Evolutionary conservation across 92 coral and sea anemone genomes (phyloP).

Genomic region (Epizoanthus fatuus): DNA sequence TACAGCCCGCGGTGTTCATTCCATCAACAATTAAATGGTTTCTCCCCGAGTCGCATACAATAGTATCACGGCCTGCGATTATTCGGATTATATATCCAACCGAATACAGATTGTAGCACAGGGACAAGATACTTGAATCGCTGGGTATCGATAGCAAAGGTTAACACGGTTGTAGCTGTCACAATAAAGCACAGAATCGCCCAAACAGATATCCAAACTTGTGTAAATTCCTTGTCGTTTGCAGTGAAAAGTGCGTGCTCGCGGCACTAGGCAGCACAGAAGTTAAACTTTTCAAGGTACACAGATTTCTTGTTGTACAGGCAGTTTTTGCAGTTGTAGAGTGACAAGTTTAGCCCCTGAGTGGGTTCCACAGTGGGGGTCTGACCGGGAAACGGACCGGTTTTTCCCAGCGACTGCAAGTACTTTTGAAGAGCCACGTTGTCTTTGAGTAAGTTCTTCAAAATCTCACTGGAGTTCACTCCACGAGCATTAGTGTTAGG

Average conservation of each 20-base stretch:
- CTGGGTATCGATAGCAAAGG: slow-evolving; percentile 93
- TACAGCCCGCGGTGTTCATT: slow-evolving; percentile 96
- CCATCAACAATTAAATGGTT: slow-evolving; percentile 85
- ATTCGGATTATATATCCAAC: slow-evolving; percentile 86
- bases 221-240: slow-evolving; percentile 85
- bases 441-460: slow-evolving; percentile 58
- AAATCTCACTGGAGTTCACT: slow-evolving; percentile 75
- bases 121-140: slow-evolving; percentile 95
- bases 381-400: slow-evolving; percentile 34
- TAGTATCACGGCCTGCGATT: slow-evolving; percentile 82
- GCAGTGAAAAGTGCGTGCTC: slow-evolving; percentile 80
- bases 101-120: slow-evolving; percentile 96
- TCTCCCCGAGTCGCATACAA: slow-evolving; percentile 84
- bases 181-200: slow-evolving; percentile 93
- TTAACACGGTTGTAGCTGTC: slow-evolving; percentile 90
- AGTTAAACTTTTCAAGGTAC: slow-evolving; percentile 74
- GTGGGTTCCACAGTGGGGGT: slow-evolving; percentile 22
- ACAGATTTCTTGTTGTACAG: slow-evolving; percentile 71
- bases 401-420: slow-evolving; percentile 63
- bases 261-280: slow-evolving; percentile 83
- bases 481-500: slow-evolving; percentile 71
- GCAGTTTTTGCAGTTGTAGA: slow-evolving; percentile 75
- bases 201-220: slow-evolving; percentile 96
- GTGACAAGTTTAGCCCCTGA: slow-evolving; percentile 44
- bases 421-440: slow-evolving; percentile 67